These are phyloP conservation scores for Tenthredo notha DNA, from an alignment of 2,888 invertebrate genomes.

Conservation along the genomic window DNA sequence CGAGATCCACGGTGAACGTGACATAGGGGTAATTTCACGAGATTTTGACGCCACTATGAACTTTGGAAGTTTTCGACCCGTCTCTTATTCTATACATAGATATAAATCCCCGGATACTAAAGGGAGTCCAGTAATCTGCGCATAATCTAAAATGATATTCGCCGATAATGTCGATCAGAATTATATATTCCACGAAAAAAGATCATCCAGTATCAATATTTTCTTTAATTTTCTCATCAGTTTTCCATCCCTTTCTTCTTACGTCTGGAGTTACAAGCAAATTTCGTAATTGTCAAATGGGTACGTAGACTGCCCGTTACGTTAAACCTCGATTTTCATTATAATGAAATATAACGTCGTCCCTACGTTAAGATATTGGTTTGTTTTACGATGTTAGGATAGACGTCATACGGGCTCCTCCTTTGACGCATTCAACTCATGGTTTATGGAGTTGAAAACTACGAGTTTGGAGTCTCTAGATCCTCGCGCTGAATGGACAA, in stretches of 20 bases:
- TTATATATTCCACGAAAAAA: background rate
- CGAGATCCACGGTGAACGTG: slow-evolving; percentile 22
- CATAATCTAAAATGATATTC: background rate
- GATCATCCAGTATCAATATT: background rate
- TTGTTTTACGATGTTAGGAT: slow-evolving; percentile 21
- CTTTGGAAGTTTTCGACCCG: background rate
- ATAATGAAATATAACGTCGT: slow-evolving; percentile 8
- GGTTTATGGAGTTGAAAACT: slow-evolving; percentile 29
- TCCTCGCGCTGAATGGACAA: slow-evolving; percentile 24
- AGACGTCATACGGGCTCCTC: background rate
- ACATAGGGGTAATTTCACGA: slow-evolving; percentile 39
- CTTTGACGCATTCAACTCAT: slow-evolving; percentile 18
- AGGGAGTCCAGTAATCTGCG: background rate
- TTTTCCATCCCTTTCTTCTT: background rate
- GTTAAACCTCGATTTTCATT: background rate
- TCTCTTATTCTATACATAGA: background rate
- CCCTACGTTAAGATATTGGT: slow-evolving; percentile 12
- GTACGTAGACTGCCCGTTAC: background rate
- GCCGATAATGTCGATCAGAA: background rate
- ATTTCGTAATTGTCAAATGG: background rate
- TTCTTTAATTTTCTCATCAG: background rate
- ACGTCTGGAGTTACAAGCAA: background rate
- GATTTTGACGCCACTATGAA: slow-evolving; percentile 9
- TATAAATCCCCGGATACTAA: background rate
- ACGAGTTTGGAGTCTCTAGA: background rate